phyloP scores from a whole-genome alignment of 1,140 invertebrate species.

The Saxidomus purpurata region DNA sequence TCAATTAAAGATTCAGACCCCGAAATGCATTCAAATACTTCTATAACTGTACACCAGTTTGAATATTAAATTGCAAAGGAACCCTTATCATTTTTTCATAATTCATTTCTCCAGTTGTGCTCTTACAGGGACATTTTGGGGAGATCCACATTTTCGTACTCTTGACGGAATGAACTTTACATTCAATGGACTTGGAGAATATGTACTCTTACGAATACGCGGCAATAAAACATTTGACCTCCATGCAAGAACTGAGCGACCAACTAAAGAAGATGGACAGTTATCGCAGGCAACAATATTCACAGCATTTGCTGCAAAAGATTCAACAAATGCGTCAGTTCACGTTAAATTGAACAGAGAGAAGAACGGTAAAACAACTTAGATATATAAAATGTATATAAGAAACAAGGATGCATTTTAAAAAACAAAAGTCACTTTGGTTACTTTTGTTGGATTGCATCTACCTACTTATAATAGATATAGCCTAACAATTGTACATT shows the following conservation, averaged over 20 bases:
- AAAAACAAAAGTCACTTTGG: not conserved
- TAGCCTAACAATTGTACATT: too few relatives aligned
- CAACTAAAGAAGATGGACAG: conserved; percentile 27
- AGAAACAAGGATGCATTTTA: not conserved
- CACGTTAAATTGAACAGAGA: conserved; percentile 41
- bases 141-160: conserved; percentile 97
- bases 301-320: conserved; percentile 36
- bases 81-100: too few relatives aligned
- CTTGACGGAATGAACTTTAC: conserved; percentile 96
- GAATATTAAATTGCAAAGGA: too few relatives aligned
- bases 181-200: conserved; percentile 98
- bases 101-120: too few relatives aligned
- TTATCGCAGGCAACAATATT: conserved; percentile 49
- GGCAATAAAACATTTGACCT: conserved; percentile 25
- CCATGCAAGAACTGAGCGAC: conserved; percentile 43
- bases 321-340: not conserved
- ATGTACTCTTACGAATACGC: conserved; percentile 89
- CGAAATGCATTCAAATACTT: too few relatives aligned
- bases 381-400: not conserved
- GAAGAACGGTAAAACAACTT: not conserved
- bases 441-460: too few relatives aligned
- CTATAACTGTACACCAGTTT: too few relatives aligned
- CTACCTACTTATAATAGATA: too few relatives aligned
- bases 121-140: conserved; percentile 83
- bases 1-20: too few relatives aligned